Conservation (phyloP, 2,797 vertebrate species). For the Chromobotia macracanthus region DNA sequence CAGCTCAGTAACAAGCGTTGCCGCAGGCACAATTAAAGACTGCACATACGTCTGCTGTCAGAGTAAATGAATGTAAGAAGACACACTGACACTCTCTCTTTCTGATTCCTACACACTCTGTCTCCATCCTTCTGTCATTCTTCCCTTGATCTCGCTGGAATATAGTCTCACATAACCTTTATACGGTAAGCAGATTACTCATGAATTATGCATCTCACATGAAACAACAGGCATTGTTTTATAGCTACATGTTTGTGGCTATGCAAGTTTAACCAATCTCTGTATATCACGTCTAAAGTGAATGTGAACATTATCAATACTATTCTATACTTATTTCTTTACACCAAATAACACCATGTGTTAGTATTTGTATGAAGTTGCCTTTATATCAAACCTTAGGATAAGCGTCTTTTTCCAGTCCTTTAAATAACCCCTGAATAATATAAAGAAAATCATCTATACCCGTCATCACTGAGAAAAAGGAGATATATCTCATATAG, state of each 20-base stretch:
- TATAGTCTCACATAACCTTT: not conserved
- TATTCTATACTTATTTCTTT: not conserved
- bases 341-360: not conserved
- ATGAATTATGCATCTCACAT: conserved; percentile 44
- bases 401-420: conserved; percentile 3
- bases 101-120: not conserved
- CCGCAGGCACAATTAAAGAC: conserved; percentile 45
- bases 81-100: not conserved
- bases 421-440: conserved; percentile 14
- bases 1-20: conserved; percentile 28
- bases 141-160: not conserved
- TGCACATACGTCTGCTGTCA: conserved; percentile 34
- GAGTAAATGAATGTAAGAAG: conserved; percentile 42
- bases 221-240: conserved; percentile 18
- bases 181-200: conserved; percentile 22
- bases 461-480: not conserved
- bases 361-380: not conserved
- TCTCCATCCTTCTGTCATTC: not conserved
- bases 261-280: not conserved
- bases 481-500: not conserved
- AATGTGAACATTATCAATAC: not conserved
- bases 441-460: not conserved
- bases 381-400: not conserved
- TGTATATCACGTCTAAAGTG: not conserved
- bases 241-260: not conserved